Evolutionary conservation across 35 echinoderm and acorn worm species (phyloP).

Genomic region (Ophioderma brevispina): DNA sequence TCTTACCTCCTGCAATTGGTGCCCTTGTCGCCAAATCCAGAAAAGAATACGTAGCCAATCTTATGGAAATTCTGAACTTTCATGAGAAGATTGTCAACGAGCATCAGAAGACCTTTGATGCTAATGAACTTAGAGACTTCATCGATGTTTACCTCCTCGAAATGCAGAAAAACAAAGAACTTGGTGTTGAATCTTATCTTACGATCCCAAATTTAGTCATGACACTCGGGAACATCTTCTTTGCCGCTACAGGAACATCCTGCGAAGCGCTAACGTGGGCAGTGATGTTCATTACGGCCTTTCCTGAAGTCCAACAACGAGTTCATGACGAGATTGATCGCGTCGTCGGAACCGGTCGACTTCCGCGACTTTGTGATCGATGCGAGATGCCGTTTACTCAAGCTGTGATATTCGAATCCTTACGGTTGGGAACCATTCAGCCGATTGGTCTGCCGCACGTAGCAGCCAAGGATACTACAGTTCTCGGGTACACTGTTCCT

Average conservation of each 20-base stretch:
- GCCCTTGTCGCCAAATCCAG: not conserved
- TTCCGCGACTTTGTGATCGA: slow-evolving; percentile 9
- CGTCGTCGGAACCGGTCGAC: slow-evolving; percentile 59
- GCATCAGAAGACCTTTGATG: slow-evolving; percentile 17
- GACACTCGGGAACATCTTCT: slow-evolving; percentile 51
- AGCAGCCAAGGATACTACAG: slow-evolving; percentile 47
- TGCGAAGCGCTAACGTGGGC: slow-evolving; percentile 62
- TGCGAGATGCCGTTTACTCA: slow-evolving; percentile 27
- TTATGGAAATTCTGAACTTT: slow-evolving; percentile 15
- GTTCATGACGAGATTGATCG: slow-evolving; percentile 82
- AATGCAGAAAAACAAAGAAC: slow-evolving; percentile 38
- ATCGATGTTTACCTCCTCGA: slow-evolving; percentile 56
- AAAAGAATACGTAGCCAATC: not conserved
- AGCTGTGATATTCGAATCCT: slow-evolving; percentile 25
- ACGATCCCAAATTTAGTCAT: not conserved
- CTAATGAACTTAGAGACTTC: slow-evolving; percentile 47
- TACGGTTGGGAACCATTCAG: slow-evolving; percentile 48
- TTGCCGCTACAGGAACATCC: slow-evolving; percentile 79
- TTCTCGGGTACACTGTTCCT: slow-evolving; percentile 62
- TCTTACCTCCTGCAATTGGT: slow-evolving; percentile 12
- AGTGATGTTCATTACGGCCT: slow-evolving; percentile 44
- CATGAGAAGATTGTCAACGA: slow-evolving; percentile 12
- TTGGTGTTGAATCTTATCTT: not conserved
- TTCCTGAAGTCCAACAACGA: slow-evolving; percentile 64
- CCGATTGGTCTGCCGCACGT: slow-evolving; percentile 80